Base-by-base conservation (phyloP, 2,113 vertebrate genomes). In the Terrapene triunguis region DNA sequence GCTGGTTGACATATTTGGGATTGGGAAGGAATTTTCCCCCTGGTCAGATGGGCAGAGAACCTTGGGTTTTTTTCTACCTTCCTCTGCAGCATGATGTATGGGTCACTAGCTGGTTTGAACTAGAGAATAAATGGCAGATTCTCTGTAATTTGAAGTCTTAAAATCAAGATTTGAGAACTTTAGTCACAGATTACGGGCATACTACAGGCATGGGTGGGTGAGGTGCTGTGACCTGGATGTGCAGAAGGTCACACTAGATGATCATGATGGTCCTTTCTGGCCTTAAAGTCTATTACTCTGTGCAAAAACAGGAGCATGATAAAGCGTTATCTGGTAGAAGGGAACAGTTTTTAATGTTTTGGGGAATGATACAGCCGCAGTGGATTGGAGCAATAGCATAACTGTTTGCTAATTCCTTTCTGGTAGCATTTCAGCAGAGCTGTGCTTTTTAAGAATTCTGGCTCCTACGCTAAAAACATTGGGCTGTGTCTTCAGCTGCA, bases 311-410 rank as follows among this genome's bases (percentile, higher is more conserved):
- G 90, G 87, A 80, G 87, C 85, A 92, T 94, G 94, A 96, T 96
- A 97, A 97, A 94, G 92, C 95, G 91, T 97, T 95, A 97, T 93
- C 95, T 91, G 19, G 54, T 22, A 92, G 90, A 95, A 95, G 94
- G 96, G 95, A 94, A 88, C 85, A 89, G 92, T 85, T 97, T 95
- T 92, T 93, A 96, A 95, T 92, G 93, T 97, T 96, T 93, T 89
- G 93, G 93, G 92, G 86, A 84, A 87, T 91, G 96, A 97, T 96
- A 97, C 94, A 85, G 87, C 94, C 95, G 38, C 88, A 80, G 92
- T 87, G 89, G 82, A 95, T 95, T 84, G 53, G 32, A 96, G 93
- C 89, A 91, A 91, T 1, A 94, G 93, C 50, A 82, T 74, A 95
- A 96, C 88, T 80, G 62, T 90, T 95, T 78, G 78, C 78, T 89